phyloP scores from a whole-genome alignment of 1,140 invertebrate species.

The Eurytemora carolleeae region DNA sequence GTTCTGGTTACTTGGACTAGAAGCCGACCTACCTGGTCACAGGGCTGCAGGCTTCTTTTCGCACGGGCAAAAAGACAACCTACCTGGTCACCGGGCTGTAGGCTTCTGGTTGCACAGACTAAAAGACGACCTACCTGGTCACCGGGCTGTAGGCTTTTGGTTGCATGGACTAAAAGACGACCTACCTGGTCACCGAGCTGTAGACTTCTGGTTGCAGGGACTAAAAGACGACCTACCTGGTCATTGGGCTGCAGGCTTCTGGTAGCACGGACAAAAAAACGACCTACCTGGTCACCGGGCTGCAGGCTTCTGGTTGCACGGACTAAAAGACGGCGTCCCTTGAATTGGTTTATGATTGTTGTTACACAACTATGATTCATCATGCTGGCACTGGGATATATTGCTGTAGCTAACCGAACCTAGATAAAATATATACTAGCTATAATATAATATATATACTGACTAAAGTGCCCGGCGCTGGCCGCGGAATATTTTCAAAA shows the following conservation, averaged over 20 bases:
- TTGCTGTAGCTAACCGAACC: conserved; percentile 51
- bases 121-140: no score
- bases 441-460: conserved; percentile 2
- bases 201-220: no score
- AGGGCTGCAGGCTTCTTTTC: no score
- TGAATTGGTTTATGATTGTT: conserved; percentile 52
- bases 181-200: no score
- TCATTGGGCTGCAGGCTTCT: conserved; percentile 31
- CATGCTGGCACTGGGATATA: conserved; percentile 67
- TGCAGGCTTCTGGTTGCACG: conserved; percentile 33
- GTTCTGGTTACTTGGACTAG: no score
- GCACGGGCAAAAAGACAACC: no score
- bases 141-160: no score
- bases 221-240: no score
- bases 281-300: conserved; percentile 31
- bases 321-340: conserved; percentile 31
- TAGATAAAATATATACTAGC: conserved; percentile 27
- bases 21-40: no score
- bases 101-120: no score
- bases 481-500: conserved; percentile 49
- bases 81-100: no score
- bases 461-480: conserved; percentile 9
- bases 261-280: conserved; percentile 35
- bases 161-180: no score
- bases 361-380: conserved; percentile 78